Percentiles rank a stretch among this genome's conserved stretches.
phyloP scores from a whole-genome alignment of 2,797 vertebrate genomes.

The Avahi laniger region DNA sequence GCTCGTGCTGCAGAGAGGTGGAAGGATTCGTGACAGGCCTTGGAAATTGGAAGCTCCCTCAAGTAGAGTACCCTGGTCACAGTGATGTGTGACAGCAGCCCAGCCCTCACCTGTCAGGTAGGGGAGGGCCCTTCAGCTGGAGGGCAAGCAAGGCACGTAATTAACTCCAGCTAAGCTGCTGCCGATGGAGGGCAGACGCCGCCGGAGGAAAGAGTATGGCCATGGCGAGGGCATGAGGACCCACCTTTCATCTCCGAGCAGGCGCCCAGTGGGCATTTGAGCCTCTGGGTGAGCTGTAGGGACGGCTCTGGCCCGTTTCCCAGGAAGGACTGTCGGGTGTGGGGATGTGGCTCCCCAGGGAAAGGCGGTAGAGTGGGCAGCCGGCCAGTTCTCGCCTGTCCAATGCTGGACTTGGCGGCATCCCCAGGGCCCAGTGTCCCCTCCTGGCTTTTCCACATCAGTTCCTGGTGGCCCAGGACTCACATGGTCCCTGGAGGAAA shows the following conservation, averaged over 20 bases:
- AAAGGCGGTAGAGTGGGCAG: rapidly evolving
- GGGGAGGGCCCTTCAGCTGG: neutral
- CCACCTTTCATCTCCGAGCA: rapidly evolving
- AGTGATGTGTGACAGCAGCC: neutral
- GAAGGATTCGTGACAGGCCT: neutral
- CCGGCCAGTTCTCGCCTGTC: neutral
- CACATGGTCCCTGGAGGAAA: neutral
- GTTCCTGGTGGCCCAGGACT: neutral
- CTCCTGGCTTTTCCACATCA: neutral
- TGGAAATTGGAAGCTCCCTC: neutral
- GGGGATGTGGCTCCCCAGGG: neutral
- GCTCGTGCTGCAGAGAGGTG: neutral
- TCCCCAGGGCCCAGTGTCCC: neutral
- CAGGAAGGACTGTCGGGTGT: neutral
- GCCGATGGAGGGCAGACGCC: rapidly evolving
- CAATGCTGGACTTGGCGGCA: neutral
- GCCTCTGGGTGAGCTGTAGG: neutral
- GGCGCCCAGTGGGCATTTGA: neutral
- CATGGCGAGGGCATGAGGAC: rapidly evolving
- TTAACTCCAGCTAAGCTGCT: neutral
- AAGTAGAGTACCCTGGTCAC: neutral
- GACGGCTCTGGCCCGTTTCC: neutral
- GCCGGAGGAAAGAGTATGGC: neutral
- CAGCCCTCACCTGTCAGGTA: neutral
- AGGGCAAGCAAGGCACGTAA: neutral